Evolutionary conservation across 2,113 vertebrate species (phyloP).

Genomic region (Calyptomena viridis): DNA sequence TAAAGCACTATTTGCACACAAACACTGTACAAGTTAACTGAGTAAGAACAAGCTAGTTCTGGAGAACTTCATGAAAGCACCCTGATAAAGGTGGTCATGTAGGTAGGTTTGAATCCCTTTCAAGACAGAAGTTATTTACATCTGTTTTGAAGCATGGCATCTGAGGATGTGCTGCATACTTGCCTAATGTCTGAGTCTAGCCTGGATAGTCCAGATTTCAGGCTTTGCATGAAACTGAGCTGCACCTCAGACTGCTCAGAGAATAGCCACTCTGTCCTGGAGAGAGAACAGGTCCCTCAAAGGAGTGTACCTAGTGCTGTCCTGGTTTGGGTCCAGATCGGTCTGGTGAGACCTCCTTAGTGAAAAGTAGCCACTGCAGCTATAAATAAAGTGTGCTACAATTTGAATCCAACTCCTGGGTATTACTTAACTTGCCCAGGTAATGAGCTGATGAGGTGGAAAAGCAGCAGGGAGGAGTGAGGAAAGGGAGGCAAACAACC

Average conservation of each 20-base stretch:
- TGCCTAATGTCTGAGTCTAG: not conserved
- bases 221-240: not conserved
- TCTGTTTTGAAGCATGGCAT: conserved; percentile 17
- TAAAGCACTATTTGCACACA: conserved; percentile 70
- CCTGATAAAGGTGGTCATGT: conserved; percentile 24
- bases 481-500: not conserved
- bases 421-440: not conserved
- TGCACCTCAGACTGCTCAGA: not conserved
- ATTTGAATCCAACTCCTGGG: not conserved
- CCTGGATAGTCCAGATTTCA: not conserved
- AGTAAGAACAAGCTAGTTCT: conserved; percentile 26
- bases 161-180: not conserved
- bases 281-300: not conserved
- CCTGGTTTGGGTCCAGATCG: not conserved
- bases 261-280: not conserved
- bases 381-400: not conserved
- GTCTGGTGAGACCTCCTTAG: not conserved
- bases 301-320: not conserved
- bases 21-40: conserved; percentile 13
- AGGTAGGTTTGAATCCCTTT: conserved; percentile 39
- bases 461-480: not conserved
- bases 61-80: too few species aligned
- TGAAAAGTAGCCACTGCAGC: fast-evolving
- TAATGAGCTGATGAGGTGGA: not conserved
- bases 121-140: conserved; percentile 40